These are phyloP conservation scores for Dyspetes luteomarginatus DNA, from an alignment of 2,888 invertebrate genomes.

Conservation along the genomic window DNA sequence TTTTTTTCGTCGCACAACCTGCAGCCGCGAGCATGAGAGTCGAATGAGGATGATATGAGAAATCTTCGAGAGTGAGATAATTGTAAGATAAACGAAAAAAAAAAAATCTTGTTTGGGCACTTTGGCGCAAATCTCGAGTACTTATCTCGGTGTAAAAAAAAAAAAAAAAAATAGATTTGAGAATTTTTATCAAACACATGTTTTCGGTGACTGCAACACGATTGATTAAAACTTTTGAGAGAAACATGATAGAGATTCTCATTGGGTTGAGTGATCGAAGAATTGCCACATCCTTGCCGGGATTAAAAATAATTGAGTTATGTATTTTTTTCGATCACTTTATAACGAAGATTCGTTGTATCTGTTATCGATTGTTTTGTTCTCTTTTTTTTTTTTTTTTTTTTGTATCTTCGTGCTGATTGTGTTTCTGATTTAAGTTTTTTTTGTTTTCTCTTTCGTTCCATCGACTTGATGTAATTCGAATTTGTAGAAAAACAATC, in stretches of 20 bases:
- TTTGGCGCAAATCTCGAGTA: slow-evolving; percentile 12
- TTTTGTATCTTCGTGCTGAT: neutral
- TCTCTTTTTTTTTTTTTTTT: neutral
- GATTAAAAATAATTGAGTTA: neutral
- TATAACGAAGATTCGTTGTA: no score
- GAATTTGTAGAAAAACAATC: no score
- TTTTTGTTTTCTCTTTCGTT: neutral
- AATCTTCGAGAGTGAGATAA: slow-evolving; percentile 20
- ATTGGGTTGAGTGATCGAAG: no score
- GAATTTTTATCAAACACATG: no score
- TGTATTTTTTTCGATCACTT: neutral
- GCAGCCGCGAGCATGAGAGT: slow-evolving; percentile 17
- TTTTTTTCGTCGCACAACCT: slow-evolving; percentile 46
- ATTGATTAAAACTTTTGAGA: no score
- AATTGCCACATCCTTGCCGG: neutral
- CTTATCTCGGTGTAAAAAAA: neutral
- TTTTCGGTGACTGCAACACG: no score
- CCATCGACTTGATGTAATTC: no score
- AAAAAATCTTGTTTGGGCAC: slow-evolving; percentile 9
- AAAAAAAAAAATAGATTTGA: no score
- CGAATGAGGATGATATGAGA: neutral
- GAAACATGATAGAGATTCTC: no score
- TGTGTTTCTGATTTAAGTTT: no score
- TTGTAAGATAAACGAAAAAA: slow-evolving; percentile 3
- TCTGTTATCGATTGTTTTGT: no score